Evolutionary conservation across 2,888 invertebrate genomes (phyloP), one percentile per base, ranked within the genome.

Genomic region (Latheticus oryzae): DNA sequence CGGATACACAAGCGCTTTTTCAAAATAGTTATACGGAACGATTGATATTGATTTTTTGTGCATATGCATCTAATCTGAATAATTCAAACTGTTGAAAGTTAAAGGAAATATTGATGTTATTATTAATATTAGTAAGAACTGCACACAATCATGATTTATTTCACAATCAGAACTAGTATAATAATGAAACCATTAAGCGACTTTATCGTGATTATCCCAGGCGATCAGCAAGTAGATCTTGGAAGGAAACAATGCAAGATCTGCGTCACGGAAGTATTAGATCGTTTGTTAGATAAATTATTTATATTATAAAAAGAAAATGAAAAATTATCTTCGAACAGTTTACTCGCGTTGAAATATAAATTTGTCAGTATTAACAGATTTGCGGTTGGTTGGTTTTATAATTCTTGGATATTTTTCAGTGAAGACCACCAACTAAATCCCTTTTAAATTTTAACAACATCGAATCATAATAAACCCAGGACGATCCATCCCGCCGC

Each of bases 111-210:
- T 54, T 60, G 59, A 66, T 65, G 67, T 67, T 70, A 69, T 69
- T 70, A 69, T 68, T 69, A 65, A 67, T 68, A 67, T 65, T 61
- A 59, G 63, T 58, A 65, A 69, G 69, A 68, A 68, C 65, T 62
- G 66, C 64, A 68, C 65, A 55, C 48, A 42, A 63, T 48, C 58
- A 65, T 69, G 70, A 69, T 68, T 68, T 68, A 69, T 69, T 61
- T 61, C 55, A 64, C 64, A 67, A 66, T 71, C 69, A 65, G 62
- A 68, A 71, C 67, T 64, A 63, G 69, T 72, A 70, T 68, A 70
- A 71, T 72, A 72, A 72, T 72, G 70, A 72, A 72, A 72, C 72
- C 70, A 72, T 72, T 72, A 72, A 69, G 64, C 64, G 59, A 64
- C 58, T 66, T 71, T 70, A 72, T 71, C 70, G 69, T 72, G 70